Evolutionary conservation across 1,140 invertebrate genomes (phyloP), one percentile per base, ranked within the genome.

Genomic region (Bradynema listronoti): DNA sequence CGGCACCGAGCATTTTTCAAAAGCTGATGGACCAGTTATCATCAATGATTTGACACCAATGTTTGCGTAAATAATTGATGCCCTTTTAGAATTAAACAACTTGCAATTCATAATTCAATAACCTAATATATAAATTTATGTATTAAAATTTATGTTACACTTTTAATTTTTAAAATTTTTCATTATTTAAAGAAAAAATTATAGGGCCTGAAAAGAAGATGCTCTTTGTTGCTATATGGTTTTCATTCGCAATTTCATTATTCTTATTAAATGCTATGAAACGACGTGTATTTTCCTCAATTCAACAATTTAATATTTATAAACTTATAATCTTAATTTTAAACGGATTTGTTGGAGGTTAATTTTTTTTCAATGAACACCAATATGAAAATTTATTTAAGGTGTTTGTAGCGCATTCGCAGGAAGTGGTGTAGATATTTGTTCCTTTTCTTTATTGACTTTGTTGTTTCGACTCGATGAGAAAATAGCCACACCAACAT

Each of bases 181-280:
- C n/a, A n/a, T n/a, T n/a, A n/a, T n/a, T n/a, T n/a, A n/a, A n/a
- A n/a, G n/a, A n/a, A n/a, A n/a, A n/a, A n/a, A 47, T 29, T 50
- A 30, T n/a, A 50, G 47, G 47, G 4, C 47, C 47, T 5, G 19
- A 47, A 47, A 50, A 50, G 19, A 24, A 75, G 51, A 75, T 77
- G 69, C 33, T 69, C 16, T 75, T 75, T 52, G 73, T 75, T 19
- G 59, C 63, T 4, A 72, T 74, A 24, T 75, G 73, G 68, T 73
- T 69, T 46, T 64, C 73, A 6, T 75, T 75, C 56, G 74, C 73
- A 9, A 63, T 74, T 41, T 66, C 68, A 4, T 52, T 75, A 1
- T 69, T 75, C 34, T 41, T 77, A 6, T 51, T 75, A 27, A 75
- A 77, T 45, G 42, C 30, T 7, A 56, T 72, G 55, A 58, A 61